Evolutionary conservation across 1,140 invertebrate species (phyloP).

Genomic region (Daktulosphaira vitifoliae): DNA sequence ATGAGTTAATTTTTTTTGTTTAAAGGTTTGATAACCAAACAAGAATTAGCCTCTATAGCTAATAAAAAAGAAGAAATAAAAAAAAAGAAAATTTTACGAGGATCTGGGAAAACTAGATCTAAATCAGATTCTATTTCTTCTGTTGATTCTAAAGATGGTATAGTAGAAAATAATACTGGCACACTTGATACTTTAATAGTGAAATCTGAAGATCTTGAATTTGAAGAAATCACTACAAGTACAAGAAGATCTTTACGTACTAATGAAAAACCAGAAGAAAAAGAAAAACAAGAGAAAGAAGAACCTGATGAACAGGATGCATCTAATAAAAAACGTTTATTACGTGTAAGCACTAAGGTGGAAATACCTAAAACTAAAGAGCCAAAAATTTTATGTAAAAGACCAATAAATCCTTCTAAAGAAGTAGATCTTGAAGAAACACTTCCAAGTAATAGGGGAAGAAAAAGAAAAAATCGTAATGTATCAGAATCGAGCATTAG

Average conservation of each 20-base stretch:
- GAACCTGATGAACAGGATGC: neutral
- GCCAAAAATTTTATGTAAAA: neutral
- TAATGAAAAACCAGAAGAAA: neutral
- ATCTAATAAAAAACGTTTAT: neutral
- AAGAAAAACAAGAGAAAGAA: too few relatives aligned
- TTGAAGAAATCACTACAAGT: neutral
- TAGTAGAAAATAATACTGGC: neutral
- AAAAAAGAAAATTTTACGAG: neutral
- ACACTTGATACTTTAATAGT: neutral
- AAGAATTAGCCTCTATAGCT: too few relatives aligned
- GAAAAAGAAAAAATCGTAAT: constrained; percentile 15
- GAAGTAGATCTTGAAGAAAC: neutral
- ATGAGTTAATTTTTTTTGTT: neutral
- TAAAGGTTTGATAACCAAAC: neutral
- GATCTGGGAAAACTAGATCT: neutral
- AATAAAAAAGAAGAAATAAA: neutral
- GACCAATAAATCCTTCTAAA: neutral
- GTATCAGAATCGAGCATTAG: constrained; percentile 12
- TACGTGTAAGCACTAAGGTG: neutral
- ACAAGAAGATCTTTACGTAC: constrained; percentile 19
- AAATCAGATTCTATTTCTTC: constrained; percentile 1
- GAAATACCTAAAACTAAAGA: neutral
- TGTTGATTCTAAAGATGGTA: neutral
- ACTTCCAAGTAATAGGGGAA: neutral
- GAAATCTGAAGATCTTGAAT: neutral